Evolutionary conservation across 2,113 vertebrate genomes (phyloP).

Genomic region (Erythrolamprus reginae): DNA sequence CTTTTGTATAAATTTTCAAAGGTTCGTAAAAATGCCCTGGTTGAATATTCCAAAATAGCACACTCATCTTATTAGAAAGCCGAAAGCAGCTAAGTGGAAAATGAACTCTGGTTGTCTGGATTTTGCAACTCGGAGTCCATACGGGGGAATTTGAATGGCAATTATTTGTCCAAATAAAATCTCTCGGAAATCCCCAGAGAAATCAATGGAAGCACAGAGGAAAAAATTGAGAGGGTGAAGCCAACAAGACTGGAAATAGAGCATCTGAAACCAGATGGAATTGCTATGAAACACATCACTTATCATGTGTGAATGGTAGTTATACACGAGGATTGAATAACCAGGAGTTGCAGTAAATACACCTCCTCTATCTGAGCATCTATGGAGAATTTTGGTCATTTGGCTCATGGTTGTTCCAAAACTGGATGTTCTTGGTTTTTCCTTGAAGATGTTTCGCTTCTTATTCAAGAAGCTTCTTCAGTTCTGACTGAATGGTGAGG

Average conservation of each 20-base stretch:
- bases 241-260: background rate
- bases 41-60: constrained; percentile 28
- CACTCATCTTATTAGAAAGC: constrained; percentile 39
- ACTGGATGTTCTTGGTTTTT: too few species aligned
- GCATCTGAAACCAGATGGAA: background rate
- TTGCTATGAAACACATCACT: background rate
- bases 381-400: background rate
- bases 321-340: background rate
- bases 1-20: constrained; percentile 40
- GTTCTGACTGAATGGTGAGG: too few species aligned
- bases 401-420: background rate
- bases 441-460: too few species aligned
- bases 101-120: constrained; percentile 25
- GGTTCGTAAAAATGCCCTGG: constrained; percentile 26
- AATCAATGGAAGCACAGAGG: background rate
- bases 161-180: background rate
- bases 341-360: background rate
- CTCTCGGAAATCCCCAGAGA: background rate
- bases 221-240: background rate
- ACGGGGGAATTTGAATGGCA: background rate
- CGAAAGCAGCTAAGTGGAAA: constrained; percentile 43
- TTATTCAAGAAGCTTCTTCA: too few species aligned
- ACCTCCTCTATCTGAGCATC: background rate
- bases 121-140: constrained; percentile 6
- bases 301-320: background rate